A percentile compares a stretch with the other conserved stretches of the same genome.
Evolutionary conservation across 2,797 vertebrate species (phyloP).

Genomic region (Serranus cabrilla): DNA sequence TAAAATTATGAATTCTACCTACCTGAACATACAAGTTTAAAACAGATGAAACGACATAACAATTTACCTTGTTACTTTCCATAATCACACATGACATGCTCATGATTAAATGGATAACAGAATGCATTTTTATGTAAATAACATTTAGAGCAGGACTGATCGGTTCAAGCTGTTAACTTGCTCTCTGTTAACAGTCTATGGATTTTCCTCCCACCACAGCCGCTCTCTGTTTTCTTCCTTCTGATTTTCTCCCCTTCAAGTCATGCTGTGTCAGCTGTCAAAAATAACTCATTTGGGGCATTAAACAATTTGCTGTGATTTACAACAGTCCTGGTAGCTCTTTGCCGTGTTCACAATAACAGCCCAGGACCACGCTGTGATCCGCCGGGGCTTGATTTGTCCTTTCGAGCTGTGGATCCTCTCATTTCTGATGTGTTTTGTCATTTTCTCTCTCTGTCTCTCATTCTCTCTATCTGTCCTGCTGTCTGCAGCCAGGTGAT

Average conservation of each 20-base stretch:
- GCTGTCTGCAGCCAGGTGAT: conserved; percentile 80
- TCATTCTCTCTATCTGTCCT: conserved; percentile 31
- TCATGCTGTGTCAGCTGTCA: conserved; percentile 72
- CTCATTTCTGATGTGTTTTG: conserved; percentile 69
- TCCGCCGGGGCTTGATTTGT: conserved; percentile 62
- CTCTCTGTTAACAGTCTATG: conserved; percentile 17
- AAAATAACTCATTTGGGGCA: conserved; percentile 76
- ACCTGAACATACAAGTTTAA: background rate
- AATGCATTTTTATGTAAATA: background rate
- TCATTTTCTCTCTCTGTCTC: conserved; percentile 15
- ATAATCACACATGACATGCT: background rate
- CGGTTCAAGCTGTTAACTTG: background rate
- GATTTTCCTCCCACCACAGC: conserved; percentile 42
- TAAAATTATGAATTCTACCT: background rate
- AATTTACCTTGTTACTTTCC: background rate
- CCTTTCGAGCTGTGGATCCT: conserved; percentile 58
- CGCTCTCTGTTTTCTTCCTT: conserved; percentile 43
- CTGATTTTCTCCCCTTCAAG: conserved; percentile 47
- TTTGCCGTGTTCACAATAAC: conserved; percentile 52
- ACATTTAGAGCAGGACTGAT: background rate
- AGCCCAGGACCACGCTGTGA: conserved; percentile 56
- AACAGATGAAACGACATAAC: background rate
- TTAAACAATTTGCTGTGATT: conserved; percentile 83
- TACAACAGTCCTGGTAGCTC: conserved; percentile 68
- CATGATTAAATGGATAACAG: background rate